Conservation (phyloP, 2,888 invertebrate genomes). For the Ethmia dodecea region DNA sequence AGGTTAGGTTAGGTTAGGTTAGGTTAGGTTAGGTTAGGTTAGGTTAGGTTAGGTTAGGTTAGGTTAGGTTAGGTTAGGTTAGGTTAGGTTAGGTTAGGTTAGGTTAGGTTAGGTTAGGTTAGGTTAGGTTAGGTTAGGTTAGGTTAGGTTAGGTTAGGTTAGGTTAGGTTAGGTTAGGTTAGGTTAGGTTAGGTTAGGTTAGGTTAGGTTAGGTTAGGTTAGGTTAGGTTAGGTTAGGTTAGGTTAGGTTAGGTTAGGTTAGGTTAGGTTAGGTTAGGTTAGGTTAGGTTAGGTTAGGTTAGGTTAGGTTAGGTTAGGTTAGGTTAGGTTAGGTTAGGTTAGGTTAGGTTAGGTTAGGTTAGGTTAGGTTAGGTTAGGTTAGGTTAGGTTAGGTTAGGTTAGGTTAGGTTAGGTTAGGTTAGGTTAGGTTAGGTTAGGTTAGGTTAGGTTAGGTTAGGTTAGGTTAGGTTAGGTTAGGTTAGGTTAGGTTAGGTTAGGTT, state of each 20-base stretch:
- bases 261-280: not conserved
- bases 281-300: not conserved
- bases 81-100: not conserved
- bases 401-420: slow-evolving; percentile 7
- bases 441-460: slow-evolving; percentile 9
- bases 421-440: slow-evolving; percentile 10
- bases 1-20: not conserved
- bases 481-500: slow-evolving; percentile 1
- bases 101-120: not conserved
- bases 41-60: not conserved
- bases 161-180: no score
- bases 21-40: not conserved
- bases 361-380: not conserved
- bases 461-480: slow-evolving; percentile 1
- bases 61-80: not conserved
- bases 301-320: slow-evolving; percentile 1
- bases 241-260: not conserved
- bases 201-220: no score
- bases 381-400: slow-evolving; percentile 1
- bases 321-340: slow-evolving; percentile 7
- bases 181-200: no score
- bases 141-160: not conserved
- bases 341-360: slow-evolving; percentile 10
- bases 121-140: not conserved
- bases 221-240: not conserved